Evolutionary conservation across 2,113 vertebrate species (phyloP).

Genomic region (Thunnus maccoyii): DNA sequence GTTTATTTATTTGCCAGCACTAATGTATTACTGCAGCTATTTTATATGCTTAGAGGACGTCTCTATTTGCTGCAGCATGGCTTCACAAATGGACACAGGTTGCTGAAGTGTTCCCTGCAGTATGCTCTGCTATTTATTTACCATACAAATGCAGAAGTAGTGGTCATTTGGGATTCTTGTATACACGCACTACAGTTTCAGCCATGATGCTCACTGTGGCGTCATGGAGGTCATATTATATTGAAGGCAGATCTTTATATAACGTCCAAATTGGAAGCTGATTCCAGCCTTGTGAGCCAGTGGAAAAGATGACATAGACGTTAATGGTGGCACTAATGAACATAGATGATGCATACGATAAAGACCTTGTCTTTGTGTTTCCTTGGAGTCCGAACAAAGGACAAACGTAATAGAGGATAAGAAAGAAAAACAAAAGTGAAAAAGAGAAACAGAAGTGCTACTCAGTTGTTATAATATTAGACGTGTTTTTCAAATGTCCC

Average conservation of each 20-base stretch:
- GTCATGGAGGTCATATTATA: conserved; percentile 33
- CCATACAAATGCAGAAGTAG: conserved; percentile 17
- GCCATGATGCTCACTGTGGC: neutral
- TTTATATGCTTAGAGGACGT: neutral
- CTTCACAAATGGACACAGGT: neutral
- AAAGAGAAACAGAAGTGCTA: conserved; percentile 18
- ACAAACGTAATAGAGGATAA: conserved; percentile 27
- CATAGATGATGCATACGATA: conserved; percentile 67
- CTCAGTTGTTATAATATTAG: conserved; percentile 30
- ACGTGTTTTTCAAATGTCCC: conserved; percentile 15
- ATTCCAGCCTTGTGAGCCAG: conserved; percentile 37
- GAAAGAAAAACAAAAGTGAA: neutral
- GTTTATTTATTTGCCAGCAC: too few relatives aligned
- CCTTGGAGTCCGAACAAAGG: conserved; percentile 48
- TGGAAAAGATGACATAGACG: conserved; percentile 49
- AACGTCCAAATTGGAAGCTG: conserved; percentile 44
- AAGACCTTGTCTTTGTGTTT: conserved; percentile 57
- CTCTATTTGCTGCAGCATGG: too few relatives aligned
- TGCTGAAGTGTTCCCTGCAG: neutral
- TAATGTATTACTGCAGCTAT: neutral
- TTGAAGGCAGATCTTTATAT: conserved; percentile 44
- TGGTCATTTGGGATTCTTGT: conserved; percentile 25
- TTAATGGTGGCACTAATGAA: conserved; percentile 78
- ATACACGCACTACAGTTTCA: neutral
- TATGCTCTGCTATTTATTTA: conserved; percentile 17